Base-by-base conservation (phyloP, 2,797 vertebrate genomes). In the Gastrophryne carolinensis region DNA sequence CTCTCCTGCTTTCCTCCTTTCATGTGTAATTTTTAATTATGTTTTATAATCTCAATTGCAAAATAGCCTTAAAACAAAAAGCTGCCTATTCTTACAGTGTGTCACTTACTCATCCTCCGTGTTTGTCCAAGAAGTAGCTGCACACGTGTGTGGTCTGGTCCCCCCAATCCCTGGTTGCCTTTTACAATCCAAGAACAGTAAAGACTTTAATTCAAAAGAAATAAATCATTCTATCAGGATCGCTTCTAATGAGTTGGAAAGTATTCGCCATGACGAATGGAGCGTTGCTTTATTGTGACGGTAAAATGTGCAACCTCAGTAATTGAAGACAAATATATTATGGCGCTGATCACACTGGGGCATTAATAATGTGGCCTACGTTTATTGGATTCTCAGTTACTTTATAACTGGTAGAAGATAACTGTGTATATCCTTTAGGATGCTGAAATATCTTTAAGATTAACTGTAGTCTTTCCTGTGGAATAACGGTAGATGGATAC, bases 41-140 rank as follows among this genome's bases (percentile, higher is more conserved):
- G 75, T 78, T 78, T 78, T 72, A 78, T 78, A 78, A 78, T 78
- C 68, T 78, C 68, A 78, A 53, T 78, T 72, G 75, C 75, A 72
- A 78, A 78, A 78, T 78, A 78, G 75, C 68, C 75, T 41, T 72
- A 78, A 72, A 78, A 78, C 68, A 78, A 71, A 72, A 39, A 53
- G 17, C 26, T 53, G 19, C 39, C 26, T 44, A 71, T 65, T 70
- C 37, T 32, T 69, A 30, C 64, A 13, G 30, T 56, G 65, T 66
- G 54, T 64, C 67, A 60, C 37, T 41, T 60, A 41, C 39, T 61
- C 30, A 39, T 54, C 29, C 47, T 34, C 29, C 6, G 27, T 70
- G 37, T 56, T 52, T 69, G 44, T 15, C 19, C 6, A 39, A 27
- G 12, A 32, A 34, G 44, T 21, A 13, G 49, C 13, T 23, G 7